These are phyloP conservation scores for Catalaphyllia jardinei DNA, from an alignment of 64 coral and sea anemone species.

Conservation along the genomic window DNA sequence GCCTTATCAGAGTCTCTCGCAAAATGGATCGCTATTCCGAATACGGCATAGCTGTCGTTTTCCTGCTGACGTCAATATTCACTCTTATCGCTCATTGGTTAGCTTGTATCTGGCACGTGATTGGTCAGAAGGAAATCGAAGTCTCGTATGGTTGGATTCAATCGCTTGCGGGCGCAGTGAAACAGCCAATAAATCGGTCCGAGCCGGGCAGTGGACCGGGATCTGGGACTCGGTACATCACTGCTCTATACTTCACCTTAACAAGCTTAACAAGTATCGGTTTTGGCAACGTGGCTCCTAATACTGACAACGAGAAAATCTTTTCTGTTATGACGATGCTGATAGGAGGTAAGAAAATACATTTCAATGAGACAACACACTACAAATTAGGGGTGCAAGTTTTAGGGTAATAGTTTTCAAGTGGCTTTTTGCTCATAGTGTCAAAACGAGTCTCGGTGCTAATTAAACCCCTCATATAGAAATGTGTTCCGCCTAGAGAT, in stretches of 20 bases:
- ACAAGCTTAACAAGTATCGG: slow-evolving; percentile 96
- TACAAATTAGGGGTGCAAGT: too few relatives aligned
- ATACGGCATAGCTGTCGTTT: slow-evolving; percentile 86
- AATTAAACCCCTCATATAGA: too few relatives aligned
- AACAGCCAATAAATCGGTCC: background rate
- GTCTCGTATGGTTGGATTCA: slow-evolving; percentile 77
- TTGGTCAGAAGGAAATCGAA: slow-evolving; percentile 58
- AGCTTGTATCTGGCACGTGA: slow-evolving; percentile 91
- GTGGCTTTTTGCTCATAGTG: too few relatives aligned
- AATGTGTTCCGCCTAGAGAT: too few relatives aligned
- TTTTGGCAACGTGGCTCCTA: slow-evolving; percentile 90
- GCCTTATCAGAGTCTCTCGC: slow-evolving; percentile 87
- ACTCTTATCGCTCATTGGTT: slow-evolving; percentile 95
- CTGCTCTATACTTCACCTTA: slow-evolving; percentile 86
- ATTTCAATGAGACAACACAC: too few relatives aligned
- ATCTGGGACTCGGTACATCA: slow-evolving; percentile 63
- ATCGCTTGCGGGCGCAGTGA: slow-evolving; percentile 32
- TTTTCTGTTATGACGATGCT: slow-evolving; percentile 91
- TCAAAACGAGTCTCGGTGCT: too few relatives aligned
- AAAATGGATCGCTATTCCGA: slow-evolving; percentile 99
- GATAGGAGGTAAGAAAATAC: slow-evolving; percentile 71
- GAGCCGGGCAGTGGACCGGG: slow-evolving; percentile 30
- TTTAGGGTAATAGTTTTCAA: too few relatives aligned
- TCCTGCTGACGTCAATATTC: slow-evolving; percentile 86
- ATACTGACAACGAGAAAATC: slow-evolving; percentile 86